A percentile compares a stretch with the other conserved stretches of the same genome.
phyloP scores from a whole-genome alignment of 2,113 vertebrate species.

The Porphyrio hochstetteri region DNA sequence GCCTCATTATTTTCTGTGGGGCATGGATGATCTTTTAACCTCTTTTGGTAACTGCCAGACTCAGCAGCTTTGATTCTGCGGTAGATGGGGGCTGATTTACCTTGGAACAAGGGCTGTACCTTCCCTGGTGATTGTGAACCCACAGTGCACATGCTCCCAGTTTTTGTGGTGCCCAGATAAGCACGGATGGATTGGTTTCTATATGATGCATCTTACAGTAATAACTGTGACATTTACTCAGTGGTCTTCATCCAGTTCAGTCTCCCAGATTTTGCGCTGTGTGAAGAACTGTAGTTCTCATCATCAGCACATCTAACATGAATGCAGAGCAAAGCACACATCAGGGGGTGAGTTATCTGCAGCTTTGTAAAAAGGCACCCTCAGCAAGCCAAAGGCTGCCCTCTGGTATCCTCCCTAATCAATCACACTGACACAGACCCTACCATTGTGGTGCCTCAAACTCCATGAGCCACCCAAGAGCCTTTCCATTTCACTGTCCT shows the following conservation, averaged over 20 bases:
- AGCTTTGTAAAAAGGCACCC: background rate
- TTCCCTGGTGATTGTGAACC: background rate
- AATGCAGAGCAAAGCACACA: background rate
- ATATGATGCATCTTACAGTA: accelerated
- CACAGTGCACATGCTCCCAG: background rate
- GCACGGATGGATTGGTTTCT: background rate
- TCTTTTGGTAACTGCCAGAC: background rate
- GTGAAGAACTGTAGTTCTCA: background rate
- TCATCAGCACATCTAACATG: background rate
- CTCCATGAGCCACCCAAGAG: background rate
- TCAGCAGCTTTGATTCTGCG: background rate
- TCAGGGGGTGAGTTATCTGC: background rate
- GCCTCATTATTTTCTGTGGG: background rate
- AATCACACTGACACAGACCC: accelerated
- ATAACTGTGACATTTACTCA: background rate
- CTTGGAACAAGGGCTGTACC: background rate
- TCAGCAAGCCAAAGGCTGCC: background rate
- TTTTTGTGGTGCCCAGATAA: background rate
- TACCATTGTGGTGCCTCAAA: background rate
- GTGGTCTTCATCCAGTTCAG: background rate
- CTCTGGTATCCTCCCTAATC: background rate
- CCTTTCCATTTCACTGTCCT: background rate
- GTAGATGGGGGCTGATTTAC: background rate
- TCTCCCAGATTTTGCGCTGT: background rate
- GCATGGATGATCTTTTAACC: background rate